Evolutionary conservation across 2,797 vertebrate genomes (phyloP).

Genomic region (Okamejei kenojei): DNA sequence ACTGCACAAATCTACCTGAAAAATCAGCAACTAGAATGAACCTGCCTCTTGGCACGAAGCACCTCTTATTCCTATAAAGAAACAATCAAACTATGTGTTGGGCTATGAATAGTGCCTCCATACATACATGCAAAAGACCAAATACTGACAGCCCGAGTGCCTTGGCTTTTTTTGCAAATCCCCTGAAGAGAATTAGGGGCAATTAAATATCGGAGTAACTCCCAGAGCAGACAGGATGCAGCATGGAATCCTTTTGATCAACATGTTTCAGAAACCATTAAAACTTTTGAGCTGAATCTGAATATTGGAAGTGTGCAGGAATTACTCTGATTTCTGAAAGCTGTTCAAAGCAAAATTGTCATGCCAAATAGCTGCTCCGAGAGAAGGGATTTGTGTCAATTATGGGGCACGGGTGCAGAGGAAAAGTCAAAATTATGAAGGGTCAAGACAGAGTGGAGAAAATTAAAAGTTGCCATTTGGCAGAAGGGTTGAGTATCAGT

Average conservation of each 20-base stretch:
- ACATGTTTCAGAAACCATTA: background rate
- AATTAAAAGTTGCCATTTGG: too few relatives aligned
- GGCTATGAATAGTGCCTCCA: background rate
- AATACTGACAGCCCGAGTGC: background rate
- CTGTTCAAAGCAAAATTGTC: background rate
- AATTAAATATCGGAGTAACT: background rate
- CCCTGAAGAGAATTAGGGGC: background rate
- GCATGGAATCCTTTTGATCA: background rate
- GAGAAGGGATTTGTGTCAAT: background rate
- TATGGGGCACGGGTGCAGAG: background rate
- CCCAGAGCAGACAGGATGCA: background rate
- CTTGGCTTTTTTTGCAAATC: background rate
- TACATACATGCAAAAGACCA: background rate
- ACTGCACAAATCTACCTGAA: background rate
- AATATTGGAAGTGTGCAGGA: background rate
- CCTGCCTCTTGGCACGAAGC: background rate
- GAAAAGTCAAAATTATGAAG: too few relatives aligned
- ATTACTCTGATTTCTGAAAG: background rate
- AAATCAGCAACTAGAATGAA: background rate
- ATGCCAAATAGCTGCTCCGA: background rate
- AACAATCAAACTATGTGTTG: background rate
- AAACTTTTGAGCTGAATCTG: background rate
- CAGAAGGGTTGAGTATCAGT: too few relatives aligned
- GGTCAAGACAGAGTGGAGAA: too few relatives aligned
- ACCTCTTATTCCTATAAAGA: background rate